These are phyloP conservation scores for Oreochromis tanganicae DNA, from an alignment of 2,113 vertebrate species.

Conservation along the genomic window DNA sequence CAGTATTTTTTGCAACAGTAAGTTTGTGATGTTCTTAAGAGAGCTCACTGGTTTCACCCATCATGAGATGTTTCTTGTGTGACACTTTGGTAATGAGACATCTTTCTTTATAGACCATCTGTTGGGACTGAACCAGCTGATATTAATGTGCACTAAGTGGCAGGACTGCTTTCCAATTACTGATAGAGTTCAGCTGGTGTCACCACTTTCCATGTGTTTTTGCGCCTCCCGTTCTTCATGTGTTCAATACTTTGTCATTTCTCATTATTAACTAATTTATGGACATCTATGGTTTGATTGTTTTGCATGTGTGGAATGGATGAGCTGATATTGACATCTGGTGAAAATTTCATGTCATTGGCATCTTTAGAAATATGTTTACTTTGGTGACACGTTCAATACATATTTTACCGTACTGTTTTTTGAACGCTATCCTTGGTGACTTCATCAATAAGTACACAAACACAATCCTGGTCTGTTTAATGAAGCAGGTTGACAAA, in stretches of 20 bases:
- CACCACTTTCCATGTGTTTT: not conserved
- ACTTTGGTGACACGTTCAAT: rapidly evolving
- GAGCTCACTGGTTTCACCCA: not conserved
- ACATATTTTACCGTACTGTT: not conserved
- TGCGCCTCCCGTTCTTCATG: not conserved
- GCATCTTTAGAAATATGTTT: not conserved
- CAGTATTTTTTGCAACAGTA: not conserved
- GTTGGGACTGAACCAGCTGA: not conserved
- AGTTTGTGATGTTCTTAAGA: rapidly evolving
- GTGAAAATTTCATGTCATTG: not conserved
- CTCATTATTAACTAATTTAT: not conserved
- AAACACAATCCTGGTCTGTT: not conserved
- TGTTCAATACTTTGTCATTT: not conserved
- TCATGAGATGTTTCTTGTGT: not conserved
- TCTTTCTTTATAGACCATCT: not conserved
- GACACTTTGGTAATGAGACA: not conserved
- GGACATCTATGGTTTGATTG: not conserved
- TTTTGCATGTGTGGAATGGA: not conserved
- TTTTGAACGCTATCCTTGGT: not conserved
- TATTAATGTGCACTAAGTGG: not conserved
- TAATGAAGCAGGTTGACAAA: not conserved
- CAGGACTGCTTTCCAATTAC: not conserved
- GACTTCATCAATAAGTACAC: not conserved
- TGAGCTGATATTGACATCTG: rapidly evolving
- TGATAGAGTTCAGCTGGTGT: not conserved